These are phyloP conservation scores for Clistopyga incitator DNA, from an alignment of 2,888 invertebrate species.

Conservation along the genomic window DNA sequence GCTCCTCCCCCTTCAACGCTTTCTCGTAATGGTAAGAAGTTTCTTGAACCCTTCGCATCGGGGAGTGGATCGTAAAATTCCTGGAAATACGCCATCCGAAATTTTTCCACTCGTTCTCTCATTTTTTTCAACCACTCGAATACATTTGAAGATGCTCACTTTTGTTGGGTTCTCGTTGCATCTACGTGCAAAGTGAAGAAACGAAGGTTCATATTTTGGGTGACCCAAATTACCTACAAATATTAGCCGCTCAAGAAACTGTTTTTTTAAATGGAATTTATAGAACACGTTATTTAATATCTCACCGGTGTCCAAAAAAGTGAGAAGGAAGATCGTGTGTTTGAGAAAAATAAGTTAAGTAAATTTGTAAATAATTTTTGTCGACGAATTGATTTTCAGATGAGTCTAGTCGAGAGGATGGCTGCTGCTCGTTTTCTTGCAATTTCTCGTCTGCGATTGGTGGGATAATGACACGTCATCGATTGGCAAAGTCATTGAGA, in stretches of 20 bases:
- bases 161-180: not conserved
- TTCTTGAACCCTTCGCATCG: slow-evolving; percentile 8
- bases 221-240: too few species aligned
- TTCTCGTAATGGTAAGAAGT: slow-evolving; percentile 21
- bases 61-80: slow-evolving; percentile 3
- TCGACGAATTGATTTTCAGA: not conserved
- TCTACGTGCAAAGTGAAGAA: not conserved
- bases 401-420: slow-evolving; percentile 3
- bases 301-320: too few species aligned
- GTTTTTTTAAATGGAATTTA: too few species aligned
- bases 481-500: slow-evolving; percentile 34
- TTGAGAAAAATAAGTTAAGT: too few species aligned
- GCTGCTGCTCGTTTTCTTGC: not conserved
- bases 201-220: too few species aligned
- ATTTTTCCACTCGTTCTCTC: not conserved
- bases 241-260: too few species aligned
- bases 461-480: slow-evolving; percentile 24
- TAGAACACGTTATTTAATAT: too few species aligned
- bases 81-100: not conserved
- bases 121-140: not conserved
- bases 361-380: not conserved
- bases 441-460: not conserved
- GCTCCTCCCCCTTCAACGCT: slow-evolving; percentile 9
- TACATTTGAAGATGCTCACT: not conserved
- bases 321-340: too few species aligned